Base-by-base conservation (phyloP, 2,797 vertebrate species). In the Aplochiton taeniatus region DNA sequence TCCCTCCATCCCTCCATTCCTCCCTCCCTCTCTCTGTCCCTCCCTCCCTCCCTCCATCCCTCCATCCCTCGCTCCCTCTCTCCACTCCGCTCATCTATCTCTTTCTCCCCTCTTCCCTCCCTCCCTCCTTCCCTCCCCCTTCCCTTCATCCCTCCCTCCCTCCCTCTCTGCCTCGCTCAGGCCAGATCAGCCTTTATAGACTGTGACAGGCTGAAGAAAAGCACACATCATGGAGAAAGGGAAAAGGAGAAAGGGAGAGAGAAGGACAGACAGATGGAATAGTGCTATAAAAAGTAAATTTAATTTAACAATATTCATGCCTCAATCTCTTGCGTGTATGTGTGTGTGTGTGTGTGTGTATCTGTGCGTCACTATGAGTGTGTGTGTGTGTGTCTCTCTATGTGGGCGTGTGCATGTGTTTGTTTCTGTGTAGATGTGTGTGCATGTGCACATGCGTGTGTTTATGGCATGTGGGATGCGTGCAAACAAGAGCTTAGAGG, bases 141-240 rank as follows among this genome's bases (percentile, higher is more conserved):
- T 56, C 60, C 55, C 71, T 59, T 60, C 69, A 52, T 10, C 19
- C 14, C 61, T 16, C 61, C 54, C 19, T 51, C 68, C 66, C 59
- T 69, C 65, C 75, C 58, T 71, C 72, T 63, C 63, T 72, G 46
- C 13, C 31, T 63, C 64, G 76, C 67, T 12, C 59, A 79, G 67
- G 77, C 79, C 81, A 75, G 4, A 74, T 85, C 78, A 76, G 83
- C 85, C 90, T 90, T 83, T 85, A 55, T 90, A 14, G 61, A 68
- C 13, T 16, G 43, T 42, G 43, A 60, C 52, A 69, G 43, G 51
- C n/a, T 55, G 56, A 58, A 54, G 13, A 18, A 65, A 63, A 60
- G 61, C 69, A 68, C 73, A 70, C 61, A 47, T 74, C 58, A 77
- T 85, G 85, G 71, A 75, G 76, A 52, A 11, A 4, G 68, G 58